Percentiles rank a stretch among this genome's conserved stretches.
These are phyloP conservation scores for Otolemur crassicaudatus DNA, from an alignment of 2,797 vertebrate genomes.

Conservation along the genomic window DNA sequence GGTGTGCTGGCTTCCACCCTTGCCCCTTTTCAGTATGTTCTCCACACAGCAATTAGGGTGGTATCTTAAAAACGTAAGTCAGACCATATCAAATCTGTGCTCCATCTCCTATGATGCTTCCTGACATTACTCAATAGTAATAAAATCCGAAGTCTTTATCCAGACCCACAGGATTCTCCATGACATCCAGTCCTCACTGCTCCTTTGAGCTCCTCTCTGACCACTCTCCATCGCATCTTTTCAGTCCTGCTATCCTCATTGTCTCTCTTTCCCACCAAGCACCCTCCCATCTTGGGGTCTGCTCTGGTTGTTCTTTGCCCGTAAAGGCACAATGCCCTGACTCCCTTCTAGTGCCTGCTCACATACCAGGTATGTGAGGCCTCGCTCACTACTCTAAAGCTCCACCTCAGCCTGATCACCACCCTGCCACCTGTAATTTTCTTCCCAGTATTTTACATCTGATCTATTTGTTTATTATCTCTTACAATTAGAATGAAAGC, in stretches of 20 bases:
- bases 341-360: neutral
- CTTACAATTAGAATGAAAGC: conserved; percentile 1
- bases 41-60: neutral
- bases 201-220: neutral
- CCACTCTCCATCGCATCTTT: neutral
- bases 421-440: neutral
- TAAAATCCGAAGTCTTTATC: neutral
- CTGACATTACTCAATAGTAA: neutral
- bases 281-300: neutral
- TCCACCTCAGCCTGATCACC: neutral
- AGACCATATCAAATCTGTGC: neutral
- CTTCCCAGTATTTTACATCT: neutral
- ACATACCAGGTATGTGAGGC: neutral
- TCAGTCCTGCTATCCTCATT: neutral
- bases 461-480: neutral
- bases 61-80: neutral
- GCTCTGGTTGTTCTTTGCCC: neutral
- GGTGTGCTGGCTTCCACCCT: neutral
- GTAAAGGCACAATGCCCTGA: neutral
- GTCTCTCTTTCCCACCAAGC: neutral
- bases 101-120: neutral
- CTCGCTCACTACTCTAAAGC: neutral
- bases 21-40: neutral
- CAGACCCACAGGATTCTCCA: neutral
- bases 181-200: neutral